Evolutionary conservation across 2,113 vertebrate species (phyloP), one percentile per base, ranked within the genome.

Genomic region (Podilymbus podiceps): DNA sequence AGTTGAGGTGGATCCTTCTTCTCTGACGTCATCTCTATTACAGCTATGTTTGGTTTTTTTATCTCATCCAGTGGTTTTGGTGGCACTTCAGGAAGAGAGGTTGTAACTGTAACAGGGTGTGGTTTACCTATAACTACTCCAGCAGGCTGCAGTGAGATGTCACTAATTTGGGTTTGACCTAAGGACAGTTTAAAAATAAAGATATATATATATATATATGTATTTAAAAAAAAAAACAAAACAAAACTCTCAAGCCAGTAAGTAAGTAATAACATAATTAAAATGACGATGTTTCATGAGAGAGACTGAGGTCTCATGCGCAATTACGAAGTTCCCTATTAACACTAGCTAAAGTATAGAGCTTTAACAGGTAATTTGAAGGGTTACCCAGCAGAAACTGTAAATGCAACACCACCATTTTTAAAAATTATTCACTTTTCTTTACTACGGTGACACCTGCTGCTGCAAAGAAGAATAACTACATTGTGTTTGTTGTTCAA

Each of bases 161-260:
- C 74, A 21, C 97, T 97, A 33, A 98, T 98, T 81, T 98, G 98
- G 28, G 98, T 98, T 69, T 97, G 98, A 94, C 99, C 99, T 99
- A 95, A 78, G 76, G 85, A 88, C 63, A 89, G 79, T 75, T 49
- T 28, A n/a, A 38, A 89, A 71, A 63, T 42, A 93, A 63, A 86
- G 49, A 33, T 31, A 15, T 8, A 31, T 5, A 55, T 11, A 66
- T 42, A 42, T 38, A 38, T 38, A 38, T 38, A 38, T 38, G 38
- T 38, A 38, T 38, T 9, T 46, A 46, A 38, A 8, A 38, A 38
- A 38, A 38, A 38, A 38, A 38, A 8, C 38, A 46, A 46, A 42
- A 42, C 9, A 42, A 60, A 75, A 89, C 53, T 59, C 63, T 5
- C 3, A 72, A 92, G 49, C 23, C 33, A 72, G 40, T 5, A 71